phyloP scores from a whole-genome alignment of 2,888 invertebrate genomes.

The Philhelius pedissequus region DNA sequence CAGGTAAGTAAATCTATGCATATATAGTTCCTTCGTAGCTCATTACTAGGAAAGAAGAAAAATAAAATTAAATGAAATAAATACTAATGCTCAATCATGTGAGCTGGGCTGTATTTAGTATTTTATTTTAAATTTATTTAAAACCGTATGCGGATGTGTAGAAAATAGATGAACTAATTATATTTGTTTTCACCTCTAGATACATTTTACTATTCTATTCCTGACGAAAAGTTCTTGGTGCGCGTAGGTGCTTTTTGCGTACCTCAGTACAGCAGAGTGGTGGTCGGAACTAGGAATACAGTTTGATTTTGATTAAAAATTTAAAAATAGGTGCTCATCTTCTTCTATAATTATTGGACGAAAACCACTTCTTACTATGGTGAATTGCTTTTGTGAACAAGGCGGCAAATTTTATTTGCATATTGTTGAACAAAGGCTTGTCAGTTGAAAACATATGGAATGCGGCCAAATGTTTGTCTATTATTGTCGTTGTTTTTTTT shows the following conservation, averaged over 20 bases:
- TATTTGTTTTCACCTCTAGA: slow-evolving; percentile 13
- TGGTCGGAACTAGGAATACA: background rate
- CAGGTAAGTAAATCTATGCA: too few relatives aligned
- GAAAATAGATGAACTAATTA: slow-evolving; percentile 53
- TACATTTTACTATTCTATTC: slow-evolving; percentile 9
- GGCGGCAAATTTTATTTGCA: background rate
- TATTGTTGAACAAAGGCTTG: background rate
- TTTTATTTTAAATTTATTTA: slow-evolving; percentile 2
- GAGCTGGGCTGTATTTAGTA: background rate
- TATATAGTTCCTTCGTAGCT: too few relatives aligned
- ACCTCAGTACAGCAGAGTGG: background rate
- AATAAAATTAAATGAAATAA: too few relatives aligned
- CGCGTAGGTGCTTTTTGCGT: background rate
- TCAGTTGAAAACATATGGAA: slow-evolving; percentile 7
- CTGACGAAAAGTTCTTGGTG: background rate
- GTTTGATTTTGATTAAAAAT: background rate
- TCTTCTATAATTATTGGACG: slow-evolving; percentile 38
- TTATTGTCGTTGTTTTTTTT: background rate
- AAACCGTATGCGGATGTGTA: slow-evolving; percentile 1
- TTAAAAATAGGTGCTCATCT: background rate
- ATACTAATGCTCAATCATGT: background rate
- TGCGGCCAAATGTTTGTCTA: slow-evolving; percentile 3
- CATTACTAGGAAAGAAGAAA: too few relatives aligned
- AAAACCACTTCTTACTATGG: slow-evolving; percentile 31
- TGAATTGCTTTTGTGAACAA: slow-evolving; percentile 23